Evolutionary conservation across 2,888 invertebrate species (phyloP), one percentile per base, ranked within the genome.

Genomic region (Halocaridina rubra): DNA sequence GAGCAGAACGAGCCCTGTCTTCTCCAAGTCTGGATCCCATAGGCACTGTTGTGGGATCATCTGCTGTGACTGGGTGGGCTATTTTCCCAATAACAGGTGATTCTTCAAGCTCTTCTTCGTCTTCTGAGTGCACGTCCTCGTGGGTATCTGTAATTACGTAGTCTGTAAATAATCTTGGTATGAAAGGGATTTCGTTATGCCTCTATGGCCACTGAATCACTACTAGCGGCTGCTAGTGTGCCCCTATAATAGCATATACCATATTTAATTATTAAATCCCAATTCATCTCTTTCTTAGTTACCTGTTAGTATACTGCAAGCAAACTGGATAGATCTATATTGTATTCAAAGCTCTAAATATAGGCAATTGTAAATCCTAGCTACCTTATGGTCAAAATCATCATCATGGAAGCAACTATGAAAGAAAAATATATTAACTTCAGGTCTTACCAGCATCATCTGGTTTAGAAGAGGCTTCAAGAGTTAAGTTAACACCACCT

Each of bases 1-100:
- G 69, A 19, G 87, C 87, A 5, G 87, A 87, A 16, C 87, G 64
- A 3, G 85, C 87, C 5, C 87, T 76, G 53, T 87, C 87, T 57
- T 87, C 87, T 29, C 87, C 87, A 1, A 87, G 77, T 19, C 79
- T 69, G 3, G 85, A 85, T n/a, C 87, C 87, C 19, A 87, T 46
- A 5, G 87, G 87, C 29, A 87, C 85, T 16, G 85, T 67, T 3
- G 85, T 81, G 2, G 71, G 77, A 67, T 87, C 87, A 0, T 84
- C 72, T n/a, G 46, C 59, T 5, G 59, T 10, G 16, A 13, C 32
- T 0, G 57, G 46, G 5, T 29, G 67, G 4, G 16, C 67, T 10
- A 8, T 3, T 10, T 22, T 24, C 5, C 29, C 69, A 7, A 16
- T n/a, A 16, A 61, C 22, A 19, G 71, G 59, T 0, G 78, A 32